A percentile compares a stretch with the other conserved stretches of the same genome.
Evolutionary conservation across 2,797 vertebrate species (phyloP).

Genomic region (Pteronotus mesoamericanus): DNA sequence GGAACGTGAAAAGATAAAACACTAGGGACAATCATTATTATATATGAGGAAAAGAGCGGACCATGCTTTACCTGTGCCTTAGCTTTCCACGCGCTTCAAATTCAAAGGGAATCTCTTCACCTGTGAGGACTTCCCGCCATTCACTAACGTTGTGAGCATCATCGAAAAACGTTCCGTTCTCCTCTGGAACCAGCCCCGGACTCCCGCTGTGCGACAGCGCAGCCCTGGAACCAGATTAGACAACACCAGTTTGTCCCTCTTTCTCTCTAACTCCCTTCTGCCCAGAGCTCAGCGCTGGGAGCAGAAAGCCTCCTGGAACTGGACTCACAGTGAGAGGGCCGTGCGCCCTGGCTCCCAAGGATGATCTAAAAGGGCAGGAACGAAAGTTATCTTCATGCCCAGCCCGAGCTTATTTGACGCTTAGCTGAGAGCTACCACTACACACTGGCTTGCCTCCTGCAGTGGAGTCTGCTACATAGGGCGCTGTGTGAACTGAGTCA

Average conservation of each 20-base stretch:
- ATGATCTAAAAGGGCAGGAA: neutral
- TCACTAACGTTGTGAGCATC: constrained; percentile 94
- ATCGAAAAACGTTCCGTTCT: constrained; percentile 86
- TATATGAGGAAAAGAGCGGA: neutral
- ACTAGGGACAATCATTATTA: neutral
- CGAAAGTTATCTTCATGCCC: neutral
- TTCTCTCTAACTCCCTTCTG: neutral
- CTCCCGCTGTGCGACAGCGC: constrained; percentile 97
- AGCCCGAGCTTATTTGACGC: neutral
- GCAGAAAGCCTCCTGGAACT: neutral
- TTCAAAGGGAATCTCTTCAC: constrained; percentile 96
- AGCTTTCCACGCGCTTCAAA: constrained; percentile 96
- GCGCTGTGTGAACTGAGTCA: neutral
- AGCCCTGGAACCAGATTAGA: constrained; percentile 85
- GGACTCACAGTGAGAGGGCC: accelerated
- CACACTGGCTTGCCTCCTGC: neutral
- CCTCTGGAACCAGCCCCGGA: constrained; percentile 90
- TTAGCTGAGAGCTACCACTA: neutral
- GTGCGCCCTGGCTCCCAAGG: neutral
- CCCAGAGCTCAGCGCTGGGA: neutral
- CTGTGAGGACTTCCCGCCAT: constrained; percentile 94
- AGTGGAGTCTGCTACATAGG: neutral
- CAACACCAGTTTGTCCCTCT: neutral
- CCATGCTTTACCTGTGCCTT: constrained; percentile 82
- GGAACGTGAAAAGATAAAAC: neutral